These are phyloP conservation scores for Pterocles gutturalis DNA, from an alignment of 2,113 vertebrate species.

Conservation along the genomic window DNA sequence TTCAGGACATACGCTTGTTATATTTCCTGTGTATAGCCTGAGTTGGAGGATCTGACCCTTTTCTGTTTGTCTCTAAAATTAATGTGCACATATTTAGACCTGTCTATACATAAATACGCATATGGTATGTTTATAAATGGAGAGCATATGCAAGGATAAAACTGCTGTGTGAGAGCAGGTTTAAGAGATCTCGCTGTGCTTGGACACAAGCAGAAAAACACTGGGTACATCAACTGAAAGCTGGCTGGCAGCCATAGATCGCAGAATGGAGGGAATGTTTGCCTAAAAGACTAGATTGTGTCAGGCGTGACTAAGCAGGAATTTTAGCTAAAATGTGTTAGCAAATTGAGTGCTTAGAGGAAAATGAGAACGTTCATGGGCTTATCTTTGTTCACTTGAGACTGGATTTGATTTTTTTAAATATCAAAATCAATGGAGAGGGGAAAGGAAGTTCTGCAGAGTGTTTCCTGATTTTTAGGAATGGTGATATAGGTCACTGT, in stretches of 20 bases:
- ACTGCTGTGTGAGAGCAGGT: neutral
- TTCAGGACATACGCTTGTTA: neutral
- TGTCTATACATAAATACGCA: neutral
- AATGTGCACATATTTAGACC: neutral
- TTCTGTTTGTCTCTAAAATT: neutral
- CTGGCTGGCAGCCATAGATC: slow-evolving; percentile 32
- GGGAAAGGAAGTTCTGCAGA: neutral
- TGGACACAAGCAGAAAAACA: neutral
- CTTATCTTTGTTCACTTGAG: slow-evolving; percentile 2
- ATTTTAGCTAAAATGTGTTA: slow-evolving; percentile 18
- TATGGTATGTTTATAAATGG: neutral
- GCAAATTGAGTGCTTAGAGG: slow-evolving; percentile 33
- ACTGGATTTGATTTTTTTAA: neutral
- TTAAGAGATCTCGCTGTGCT: neutral
- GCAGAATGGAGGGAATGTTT: neutral
- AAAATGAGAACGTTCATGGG: neutral
- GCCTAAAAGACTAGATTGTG: slow-evolving; percentile 48
- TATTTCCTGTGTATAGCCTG: neutral
- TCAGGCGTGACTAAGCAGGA: slow-evolving; percentile 62
- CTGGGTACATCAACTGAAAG: neutral
- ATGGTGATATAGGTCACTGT: slow-evolving; percentile 15
- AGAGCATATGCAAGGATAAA: neutral
- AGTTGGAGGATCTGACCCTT: neutral
- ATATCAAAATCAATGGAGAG: neutral
- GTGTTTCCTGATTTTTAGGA: slow-evolving; percentile 5